Evolutionary conservation across 1,140 invertebrate species (phyloP), one percentile per base, ranked within the genome.

Genomic region (Pseudomyrmex concolor): DNA sequence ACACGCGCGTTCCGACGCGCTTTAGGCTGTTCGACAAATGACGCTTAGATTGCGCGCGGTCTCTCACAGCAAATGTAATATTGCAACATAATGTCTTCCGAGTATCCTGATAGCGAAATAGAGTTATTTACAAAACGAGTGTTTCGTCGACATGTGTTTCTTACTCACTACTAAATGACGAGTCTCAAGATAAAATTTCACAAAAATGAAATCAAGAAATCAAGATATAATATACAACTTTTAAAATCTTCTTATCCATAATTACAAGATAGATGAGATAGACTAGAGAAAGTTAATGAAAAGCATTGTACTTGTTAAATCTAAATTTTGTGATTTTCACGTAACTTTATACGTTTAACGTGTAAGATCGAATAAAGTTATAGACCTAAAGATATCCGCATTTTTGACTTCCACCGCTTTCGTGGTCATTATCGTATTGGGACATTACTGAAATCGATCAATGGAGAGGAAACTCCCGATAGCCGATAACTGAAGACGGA

Each of bases 401-500:
- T 78, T 78, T 80, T 59, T 59, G 43, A 45, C 15, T 71, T 60
- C 25, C 22, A 7, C 10, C 1, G 22, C 13, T 70, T 54, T 59
- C 12, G 66, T 50, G 66, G 66, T 70, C 66, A 80, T 80, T 80
- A 80, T 70, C 67, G 66, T 80, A 55, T 80, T 66, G 45, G 76
- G 34, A 63, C 80, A 82, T 82, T 82, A 82, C 68, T 48, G 50
- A 82, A 74, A 74, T 82, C 80, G 66, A 66, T 72, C 84, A 85
- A 85, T 72, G 84, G 62, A 54, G 68, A 81, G 84, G 85, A 81
- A 86, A 73, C 67, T 63, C 22, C 74, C 19, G 83, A 85, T 86
- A 81, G 70, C 54, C 66, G 59, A 66, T 64, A 81, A 67, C 64
- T 25, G 66, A 71, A 48, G 45, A 19, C 45, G 60, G 50, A 68